phyloP scores from a whole-genome alignment of 2,797 vertebrate genomes.

The Enteromius anoplus region DNA sequence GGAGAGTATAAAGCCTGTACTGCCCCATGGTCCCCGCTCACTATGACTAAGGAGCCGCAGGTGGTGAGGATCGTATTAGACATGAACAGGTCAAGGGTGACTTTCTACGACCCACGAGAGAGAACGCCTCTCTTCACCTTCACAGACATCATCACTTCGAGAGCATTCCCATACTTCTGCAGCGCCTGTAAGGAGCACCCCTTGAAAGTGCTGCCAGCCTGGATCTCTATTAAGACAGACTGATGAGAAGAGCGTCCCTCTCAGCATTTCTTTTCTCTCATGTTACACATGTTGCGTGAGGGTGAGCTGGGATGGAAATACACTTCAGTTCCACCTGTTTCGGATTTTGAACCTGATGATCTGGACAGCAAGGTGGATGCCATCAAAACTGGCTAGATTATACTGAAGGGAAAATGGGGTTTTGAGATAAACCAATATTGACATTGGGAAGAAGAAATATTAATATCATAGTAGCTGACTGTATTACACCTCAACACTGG shows the following conservation, averaged over 20 bases:
- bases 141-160: constrained; percentile 67
- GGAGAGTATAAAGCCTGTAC: constrained; percentile 83
- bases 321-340: background rate
- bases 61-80: constrained; percentile 78
- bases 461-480: too few species aligned
- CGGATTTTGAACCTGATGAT: background rate
- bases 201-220: constrained; percentile 72
- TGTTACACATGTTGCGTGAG: background rate
- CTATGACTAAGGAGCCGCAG: constrained; percentile 70
- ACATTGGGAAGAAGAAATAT: too few species aligned
- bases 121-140: constrained; percentile 78
- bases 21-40: constrained; percentile 78
- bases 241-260: background rate
- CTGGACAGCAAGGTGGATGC: background rate
- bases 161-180: constrained; percentile 80
- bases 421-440: too few species aligned
- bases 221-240: constrained; percentile 68
- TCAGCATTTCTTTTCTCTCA: background rate
- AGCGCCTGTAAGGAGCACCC: constrained; percentile 80
- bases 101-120: constrained; percentile 76
- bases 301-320: background rate
- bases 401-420: too few species aligned
- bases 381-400: too few species aligned
- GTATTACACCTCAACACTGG: too few species aligned
- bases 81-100: constrained; percentile 79